phyloP scores from a whole-genome alignment of 2,888 invertebrate species.

The Ecliptopera silaceata region DNA sequence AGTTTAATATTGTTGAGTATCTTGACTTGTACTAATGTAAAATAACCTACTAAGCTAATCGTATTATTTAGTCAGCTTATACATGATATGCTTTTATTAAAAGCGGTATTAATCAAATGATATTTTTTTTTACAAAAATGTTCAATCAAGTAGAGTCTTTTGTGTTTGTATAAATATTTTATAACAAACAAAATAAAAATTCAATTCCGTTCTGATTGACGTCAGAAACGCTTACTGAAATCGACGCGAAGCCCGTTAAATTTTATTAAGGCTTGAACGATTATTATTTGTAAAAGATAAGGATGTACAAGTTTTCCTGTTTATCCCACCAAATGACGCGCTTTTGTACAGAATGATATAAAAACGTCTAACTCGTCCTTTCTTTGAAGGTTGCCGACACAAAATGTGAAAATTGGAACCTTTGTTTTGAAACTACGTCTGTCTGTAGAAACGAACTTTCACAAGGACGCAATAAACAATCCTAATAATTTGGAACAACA shows the following conservation, averaged over 20 bases:
- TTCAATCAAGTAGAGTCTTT: background rate
- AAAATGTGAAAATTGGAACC: constrained; percentile 29
- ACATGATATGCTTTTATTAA: no score
- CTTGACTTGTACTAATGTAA: no score
- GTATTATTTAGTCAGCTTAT: no score
- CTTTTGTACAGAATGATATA: constrained; percentile 32
- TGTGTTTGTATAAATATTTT: constrained; percentile 6
- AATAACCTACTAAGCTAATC: no score
- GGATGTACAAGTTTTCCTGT: constrained; percentile 37
- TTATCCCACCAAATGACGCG: constrained; percentile 37
- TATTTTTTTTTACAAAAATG: background rate
- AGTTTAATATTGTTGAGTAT: no score
- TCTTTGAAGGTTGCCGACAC: constrained; percentile 30
- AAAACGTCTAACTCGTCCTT: constrained; percentile 33
- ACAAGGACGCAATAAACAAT: constrained; percentile 28
- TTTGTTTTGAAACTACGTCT: constrained; percentile 25
- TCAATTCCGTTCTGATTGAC: constrained; percentile 21
- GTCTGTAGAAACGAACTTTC: constrained; percentile 22
- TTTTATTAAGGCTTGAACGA: constrained; percentile 36
- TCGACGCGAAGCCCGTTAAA: constrained; percentile 29
- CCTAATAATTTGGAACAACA: constrained; percentile 27
- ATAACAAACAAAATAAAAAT: constrained; percentile 20
- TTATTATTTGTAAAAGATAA: constrained; percentile 35
- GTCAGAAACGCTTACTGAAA: constrained; percentile 28
- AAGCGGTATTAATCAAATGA: background rate